Percentiles rank a stretch among this genome's conserved stretches.
Evolutionary conservation across 2,113 vertebrate genomes (phyloP).

Genomic region (Stegostoma tigrinum): DNA sequence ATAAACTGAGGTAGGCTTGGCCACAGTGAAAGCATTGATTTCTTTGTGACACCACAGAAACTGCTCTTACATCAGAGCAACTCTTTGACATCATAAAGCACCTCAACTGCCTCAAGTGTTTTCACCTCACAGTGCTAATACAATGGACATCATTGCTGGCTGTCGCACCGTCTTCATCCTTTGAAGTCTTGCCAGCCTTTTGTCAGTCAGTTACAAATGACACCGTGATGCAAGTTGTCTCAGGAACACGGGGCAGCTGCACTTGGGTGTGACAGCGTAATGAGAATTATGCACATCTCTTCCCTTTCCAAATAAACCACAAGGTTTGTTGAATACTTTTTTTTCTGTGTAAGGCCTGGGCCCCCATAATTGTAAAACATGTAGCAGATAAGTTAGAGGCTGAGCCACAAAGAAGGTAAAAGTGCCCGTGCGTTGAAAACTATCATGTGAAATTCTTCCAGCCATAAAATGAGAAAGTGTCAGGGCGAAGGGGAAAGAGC

Average conservation of each 20-base stretch:
- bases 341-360: background rate
- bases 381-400: background rate
- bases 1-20: background rate
- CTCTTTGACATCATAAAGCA: slow-evolving; percentile 15
- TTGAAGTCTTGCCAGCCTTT: background rate
- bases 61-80: background rate
- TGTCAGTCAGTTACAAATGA: background rate
- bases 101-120: background rate
- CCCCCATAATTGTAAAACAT: background rate
- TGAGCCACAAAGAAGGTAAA: background rate
- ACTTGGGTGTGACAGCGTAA: background rate
- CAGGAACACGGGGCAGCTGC: background rate
- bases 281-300: background rate
- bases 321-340: slow-evolving; percentile 9
- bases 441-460: background rate
- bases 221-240: background rate
- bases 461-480: background rate
- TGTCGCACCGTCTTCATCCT: background rate
- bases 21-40: background rate
- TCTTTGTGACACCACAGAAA: slow-evolving; percentile 21
- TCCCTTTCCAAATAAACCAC: background rate
- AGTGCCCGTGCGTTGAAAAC: background rate
- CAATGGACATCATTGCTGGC: background rate
- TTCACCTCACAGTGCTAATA: too few relatives aligned
- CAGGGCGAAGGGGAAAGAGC: background rate